A percentile compares a stretch with the other conserved stretches of the same genome.
Evolutionary conservation across 1,140 invertebrate genomes (phyloP).

Genomic region (Cherax quadricarinatus): DNA sequence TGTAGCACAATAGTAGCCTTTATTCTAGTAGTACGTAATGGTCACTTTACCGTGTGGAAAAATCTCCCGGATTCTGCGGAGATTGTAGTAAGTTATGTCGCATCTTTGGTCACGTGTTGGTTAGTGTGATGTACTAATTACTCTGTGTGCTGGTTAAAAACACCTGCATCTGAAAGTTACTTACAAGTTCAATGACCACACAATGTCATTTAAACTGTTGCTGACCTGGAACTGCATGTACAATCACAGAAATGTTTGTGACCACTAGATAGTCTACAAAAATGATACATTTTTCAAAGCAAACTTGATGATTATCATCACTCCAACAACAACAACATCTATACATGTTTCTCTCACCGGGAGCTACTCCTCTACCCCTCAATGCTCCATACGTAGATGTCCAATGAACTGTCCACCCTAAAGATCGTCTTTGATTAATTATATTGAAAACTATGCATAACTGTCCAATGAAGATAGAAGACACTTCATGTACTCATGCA

Average conservation of each 20-base stretch:
- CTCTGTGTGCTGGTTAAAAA: conserved; percentile 46
- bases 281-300: conserved; percentile 54
- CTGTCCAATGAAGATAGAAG: conserved; percentile 63
- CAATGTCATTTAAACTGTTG: conserved; percentile 49
- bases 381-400: conserved; percentile 60
- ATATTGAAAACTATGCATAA: conserved; percentile 66
- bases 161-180: conserved; percentile 39
- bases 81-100: conserved; percentile 12
- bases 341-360: conserved; percentile 41
- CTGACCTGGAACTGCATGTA: conserved; percentile 53
- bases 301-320: conserved; percentile 58
- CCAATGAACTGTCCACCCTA: conserved; percentile 60
- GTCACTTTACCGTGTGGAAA: conserved; percentile 65
- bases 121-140: conserved; percentile 58
- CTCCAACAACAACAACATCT: conserved; percentile 58
- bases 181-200: conserved; percentile 54
- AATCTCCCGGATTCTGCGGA: conserved; percentile 51
- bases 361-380: conserved; percentile 40
- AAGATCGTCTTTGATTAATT: conserved; percentile 64
- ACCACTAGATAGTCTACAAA: conserved; percentile 58
- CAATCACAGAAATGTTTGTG: conserved; percentile 60
- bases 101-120: conserved; percentile 54
- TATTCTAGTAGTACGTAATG: conserved; percentile 64
- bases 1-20: conserved; percentile 66
- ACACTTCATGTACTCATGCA: conserved; percentile 58